Evolutionary conservation across 2,797 vertebrate genomes (phyloP), one percentile per base, ranked within the genome.

Genomic region (Hypotaenidia philippensis): DNA sequence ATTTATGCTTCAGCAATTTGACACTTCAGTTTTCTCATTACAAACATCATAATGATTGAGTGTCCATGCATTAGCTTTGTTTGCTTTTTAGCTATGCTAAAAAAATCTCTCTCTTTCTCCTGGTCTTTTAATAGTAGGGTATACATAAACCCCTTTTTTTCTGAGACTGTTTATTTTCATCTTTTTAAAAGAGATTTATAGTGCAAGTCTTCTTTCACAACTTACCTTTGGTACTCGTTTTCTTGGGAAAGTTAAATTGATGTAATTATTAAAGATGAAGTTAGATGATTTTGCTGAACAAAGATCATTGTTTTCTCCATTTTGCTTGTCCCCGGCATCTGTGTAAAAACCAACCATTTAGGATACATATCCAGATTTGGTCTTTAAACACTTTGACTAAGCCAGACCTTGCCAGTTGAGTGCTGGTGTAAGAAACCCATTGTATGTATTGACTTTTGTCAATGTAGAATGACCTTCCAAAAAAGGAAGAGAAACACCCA

Each of bases 141-240:
- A 63, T 6, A 65, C 6, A 93, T 5, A 50, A 56, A 25, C 0
- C 5, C 22, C 10, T 75, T 86, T 36, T 36, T 29, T 84, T 85
- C 50, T 81, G 40, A 80, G 55, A 5, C 19, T 50, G 20, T 21
- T 56, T 60, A 15, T 44, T 74, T 76, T 57, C 38, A 50, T 18
- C 19, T 64, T 66, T 70, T 57, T 15, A 47, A 75, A 56, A 50
- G 8, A 55, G 2, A 40, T 36, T 34, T 32, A 59, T 3, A 80
- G 10, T 29, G 59, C 10, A 77, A 13, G 4, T 25, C 25, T 53
- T 77, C 95, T 60, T 79, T 84, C 34, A 61, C 55, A 89, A 44
- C 95, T 97, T 98, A 99, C 99, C 98, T 99, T 99, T 52, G 99
- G 99, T 80, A 99, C 98, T 92, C 99, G 98, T 96, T 99, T 99